Evolutionary conservation across 2,113 vertebrate genomes (phyloP).

Genomic region (Dicaeum eximium): DNA sequence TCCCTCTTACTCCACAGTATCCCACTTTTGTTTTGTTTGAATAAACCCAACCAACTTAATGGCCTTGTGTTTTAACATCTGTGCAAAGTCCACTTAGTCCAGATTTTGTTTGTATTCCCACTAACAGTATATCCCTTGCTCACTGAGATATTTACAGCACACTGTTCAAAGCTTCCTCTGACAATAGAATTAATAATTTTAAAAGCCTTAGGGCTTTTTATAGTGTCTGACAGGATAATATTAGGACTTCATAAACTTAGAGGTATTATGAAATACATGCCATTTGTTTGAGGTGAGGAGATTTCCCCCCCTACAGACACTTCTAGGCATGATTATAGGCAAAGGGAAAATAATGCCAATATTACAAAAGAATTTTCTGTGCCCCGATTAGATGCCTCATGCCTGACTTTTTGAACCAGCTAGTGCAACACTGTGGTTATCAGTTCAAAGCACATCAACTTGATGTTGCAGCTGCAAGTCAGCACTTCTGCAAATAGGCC

Average conservation of each 20-base stretch:
- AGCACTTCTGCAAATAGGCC: background rate
- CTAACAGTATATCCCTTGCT: background rate
- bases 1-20: background rate
- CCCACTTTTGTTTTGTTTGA: background rate
- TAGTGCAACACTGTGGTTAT: rapidly evolving
- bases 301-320: background rate
- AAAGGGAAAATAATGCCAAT: background rate
- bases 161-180: background rate
- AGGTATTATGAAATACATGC: background rate
- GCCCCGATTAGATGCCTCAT: background rate
- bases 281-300: background rate
- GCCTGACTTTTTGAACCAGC: background rate
- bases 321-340: background rate
- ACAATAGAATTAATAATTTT: background rate
- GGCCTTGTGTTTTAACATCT: background rate
- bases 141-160: background rate
- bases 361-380: background rate
- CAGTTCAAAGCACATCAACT: background rate
- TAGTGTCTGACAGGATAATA: background rate
- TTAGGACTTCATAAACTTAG: background rate
- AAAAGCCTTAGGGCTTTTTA: background rate
- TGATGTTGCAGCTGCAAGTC: background rate
- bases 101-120: background rate
- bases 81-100: background rate
- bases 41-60: background rate